Evolutionary conservation across 2,797 vertebrate genomes (phyloP), one percentile per base, ranked within the genome.

Genomic region (Karalla daura): DNA sequence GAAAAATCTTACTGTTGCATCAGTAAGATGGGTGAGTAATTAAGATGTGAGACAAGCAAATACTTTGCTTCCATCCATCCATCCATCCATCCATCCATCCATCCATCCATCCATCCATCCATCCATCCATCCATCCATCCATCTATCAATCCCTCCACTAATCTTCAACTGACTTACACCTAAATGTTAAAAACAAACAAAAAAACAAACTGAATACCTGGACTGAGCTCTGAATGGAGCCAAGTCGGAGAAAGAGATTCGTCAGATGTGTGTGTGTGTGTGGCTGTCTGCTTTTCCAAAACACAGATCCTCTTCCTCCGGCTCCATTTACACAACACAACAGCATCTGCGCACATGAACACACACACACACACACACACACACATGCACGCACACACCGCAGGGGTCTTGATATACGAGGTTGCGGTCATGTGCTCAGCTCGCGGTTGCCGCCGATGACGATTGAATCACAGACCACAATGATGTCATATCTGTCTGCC

Each of bases 401-500:
- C 69, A 47, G 74, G 78, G 73, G 70, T 74, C 78, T 70, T 85
- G 87, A 86, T 85, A 73, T 79, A 85, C 33, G 60, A 62, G 63
- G 60, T 65, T 75, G 81, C 14, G 74, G 73, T 83, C 68, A 76
- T 81, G 76, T 45, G 56, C 33, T 74, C 2, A 35, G 67, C 75
- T 81, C n/a, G 49, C 32, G 50, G 81, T 81, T 50, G 69, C 78
- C 59, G 66, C 76, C 78, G 36, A 40, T 66, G 71, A 67, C 54
- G 84, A 83, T 55, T 76, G 74, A 78, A 83, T 85, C 81, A 67
- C 59, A 64, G 60, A 78, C 84, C 74, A 44, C 69, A 37, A 86
- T 91, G 89, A 89, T 81, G 85, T 91, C 86, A 91, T 74, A 79
- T 83, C 79, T 86, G 81, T 88, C 78, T 86, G 77, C 71, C 41